Evolutionary conservation across 2,888 invertebrate genomes (phyloP).

Genomic region (Dicyrtomina minuta): DNA sequence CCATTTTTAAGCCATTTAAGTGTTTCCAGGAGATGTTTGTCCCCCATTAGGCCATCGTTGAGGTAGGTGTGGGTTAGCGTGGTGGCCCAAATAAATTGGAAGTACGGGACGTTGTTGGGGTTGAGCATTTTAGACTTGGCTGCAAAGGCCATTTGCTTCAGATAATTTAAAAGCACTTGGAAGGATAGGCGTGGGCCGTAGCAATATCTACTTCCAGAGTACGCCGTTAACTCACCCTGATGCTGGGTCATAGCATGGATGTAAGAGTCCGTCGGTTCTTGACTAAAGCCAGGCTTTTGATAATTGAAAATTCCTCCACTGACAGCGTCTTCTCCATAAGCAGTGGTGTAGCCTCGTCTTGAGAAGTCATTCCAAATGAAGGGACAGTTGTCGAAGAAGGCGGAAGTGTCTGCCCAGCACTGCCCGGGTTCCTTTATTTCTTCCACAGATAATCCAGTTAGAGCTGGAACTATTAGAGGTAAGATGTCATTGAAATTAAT

Average conservation of each 20-base stretch:
- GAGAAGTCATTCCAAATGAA: slow-evolving; percentile 33
- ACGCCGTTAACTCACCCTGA: too few relatives aligned
- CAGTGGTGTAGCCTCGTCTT: slow-evolving; percentile 58
- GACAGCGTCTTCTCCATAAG: slow-evolving; percentile 58
- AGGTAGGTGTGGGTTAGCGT: slow-evolving; percentile 81
- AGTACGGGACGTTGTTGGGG: slow-evolving; percentile 62
- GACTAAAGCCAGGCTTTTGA: slow-evolving; percentile 58
- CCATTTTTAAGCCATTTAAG: slow-evolving; percentile 62
- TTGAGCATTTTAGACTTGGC: too few relatives aligned
- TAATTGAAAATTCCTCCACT: slow-evolving; percentile 79
- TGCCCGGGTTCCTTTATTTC: background rate
- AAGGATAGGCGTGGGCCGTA: slow-evolving; percentile 64
- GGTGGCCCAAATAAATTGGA: slow-evolving; percentile 82
- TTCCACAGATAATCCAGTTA: background rate
- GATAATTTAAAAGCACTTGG: slow-evolving; percentile 72
- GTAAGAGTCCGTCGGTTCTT: background rate
- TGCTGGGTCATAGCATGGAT: too few relatives aligned
- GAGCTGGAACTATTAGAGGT: background rate
- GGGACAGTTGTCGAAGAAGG: slow-evolving; percentile 19
- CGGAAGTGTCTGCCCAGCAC: too few relatives aligned
- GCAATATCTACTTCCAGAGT: slow-evolving; percentile 58
- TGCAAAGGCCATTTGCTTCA: slow-evolving; percentile 64
- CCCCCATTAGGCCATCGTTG: slow-evolving; percentile 74
- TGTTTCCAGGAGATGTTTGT: slow-evolving; percentile 65
- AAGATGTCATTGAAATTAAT: too few relatives aligned